phyloP scores from a whole-genome alignment of 2,888 invertebrate species.

The Lasioglossum calceatum region DNA sequence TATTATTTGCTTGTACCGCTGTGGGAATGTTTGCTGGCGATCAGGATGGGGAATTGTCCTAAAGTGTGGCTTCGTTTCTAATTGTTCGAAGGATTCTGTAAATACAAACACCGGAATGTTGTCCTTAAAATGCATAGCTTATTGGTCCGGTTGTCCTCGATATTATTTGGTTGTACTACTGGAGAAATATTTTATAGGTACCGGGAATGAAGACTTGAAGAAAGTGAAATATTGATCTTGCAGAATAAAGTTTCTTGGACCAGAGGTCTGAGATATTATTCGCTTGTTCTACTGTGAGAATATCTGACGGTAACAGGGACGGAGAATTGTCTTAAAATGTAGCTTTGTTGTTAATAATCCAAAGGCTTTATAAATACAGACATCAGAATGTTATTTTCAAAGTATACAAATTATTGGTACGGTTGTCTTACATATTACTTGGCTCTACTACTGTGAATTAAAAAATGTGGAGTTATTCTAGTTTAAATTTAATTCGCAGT shows the following conservation, averaged over 20 bases:
- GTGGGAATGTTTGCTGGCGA: not conserved
- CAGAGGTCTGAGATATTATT: not conserved
- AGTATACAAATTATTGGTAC: not conserved
- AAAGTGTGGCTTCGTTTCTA: not conserved
- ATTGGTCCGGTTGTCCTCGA: not conserved
- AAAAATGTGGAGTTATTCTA: no score
- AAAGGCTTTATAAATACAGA: not conserved
- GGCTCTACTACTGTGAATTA: no score
- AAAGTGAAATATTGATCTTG: not conserved
- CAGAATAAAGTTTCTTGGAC: not conserved
- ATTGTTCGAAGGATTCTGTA: not conserved
- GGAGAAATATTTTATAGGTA: not conserved
- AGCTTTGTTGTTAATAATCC: not conserved
- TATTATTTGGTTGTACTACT: not conserved
- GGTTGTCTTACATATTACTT: not conserved
- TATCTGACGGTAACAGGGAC: not conserved
- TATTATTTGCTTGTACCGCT: not conserved
- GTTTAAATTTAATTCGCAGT: no score
- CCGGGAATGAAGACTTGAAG: no score
- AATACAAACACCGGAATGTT: not conserved
- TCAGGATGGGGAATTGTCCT: not conserved
- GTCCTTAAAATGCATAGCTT: not conserved
- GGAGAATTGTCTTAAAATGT: not conserved
- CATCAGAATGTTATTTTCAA: not conserved
- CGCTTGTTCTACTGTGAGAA: not conserved